Conservation (phyloP, 2,888 invertebrate species). For the Liopterus haemorrhoidalis region DNA sequence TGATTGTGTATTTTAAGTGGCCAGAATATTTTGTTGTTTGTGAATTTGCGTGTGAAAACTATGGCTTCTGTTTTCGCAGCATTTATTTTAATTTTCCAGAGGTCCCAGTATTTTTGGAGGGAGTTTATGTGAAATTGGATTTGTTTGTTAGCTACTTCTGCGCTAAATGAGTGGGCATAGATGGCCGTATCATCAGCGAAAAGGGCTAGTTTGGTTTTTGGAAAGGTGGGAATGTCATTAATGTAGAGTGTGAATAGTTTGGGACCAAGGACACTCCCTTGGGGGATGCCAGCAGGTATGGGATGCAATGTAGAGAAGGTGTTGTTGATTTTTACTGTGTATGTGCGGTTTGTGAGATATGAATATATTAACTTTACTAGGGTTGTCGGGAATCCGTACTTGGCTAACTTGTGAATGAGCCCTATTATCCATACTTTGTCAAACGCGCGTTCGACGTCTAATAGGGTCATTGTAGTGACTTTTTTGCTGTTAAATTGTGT, state of each 20-base stretch:
- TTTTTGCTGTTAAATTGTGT: slow-evolving; percentile 33
- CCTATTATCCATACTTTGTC: slow-evolving; percentile 37
- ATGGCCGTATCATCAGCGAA: slow-evolving; percentile 29
- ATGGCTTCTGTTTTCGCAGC: neutral
- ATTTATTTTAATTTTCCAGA: slow-evolving; percentile 5
- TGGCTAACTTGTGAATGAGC: slow-evolving; percentile 31
- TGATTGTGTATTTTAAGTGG: slow-evolving; percentile 22
- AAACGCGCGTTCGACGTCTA: slow-evolving; percentile 40
- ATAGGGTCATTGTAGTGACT: slow-evolving; percentile 33
- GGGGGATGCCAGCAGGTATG: too few species aligned
- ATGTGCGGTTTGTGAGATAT: slow-evolving; percentile 6
- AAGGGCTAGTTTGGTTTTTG: slow-evolving; percentile 23
- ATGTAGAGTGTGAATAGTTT: too few species aligned
- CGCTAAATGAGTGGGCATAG: neutral
- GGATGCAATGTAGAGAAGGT: neutral
- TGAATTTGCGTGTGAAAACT: neutral
- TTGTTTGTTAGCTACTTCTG: slow-evolving; percentile 2
- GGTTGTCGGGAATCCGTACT: slow-evolving; percentile 23
- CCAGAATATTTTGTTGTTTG: neutral
- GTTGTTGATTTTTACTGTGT: slow-evolving; percentile 8
- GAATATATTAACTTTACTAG: slow-evolving; percentile 20
- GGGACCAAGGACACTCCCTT: too few species aligned
- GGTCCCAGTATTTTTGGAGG: slow-evolving; percentile 1
- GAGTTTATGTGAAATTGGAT: neutral
- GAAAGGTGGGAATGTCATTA: too few species aligned